Evolutionary conservation across 1,140 invertebrate genomes (phyloP).

Genomic region (Zaprionus ghesquierei): DNA sequence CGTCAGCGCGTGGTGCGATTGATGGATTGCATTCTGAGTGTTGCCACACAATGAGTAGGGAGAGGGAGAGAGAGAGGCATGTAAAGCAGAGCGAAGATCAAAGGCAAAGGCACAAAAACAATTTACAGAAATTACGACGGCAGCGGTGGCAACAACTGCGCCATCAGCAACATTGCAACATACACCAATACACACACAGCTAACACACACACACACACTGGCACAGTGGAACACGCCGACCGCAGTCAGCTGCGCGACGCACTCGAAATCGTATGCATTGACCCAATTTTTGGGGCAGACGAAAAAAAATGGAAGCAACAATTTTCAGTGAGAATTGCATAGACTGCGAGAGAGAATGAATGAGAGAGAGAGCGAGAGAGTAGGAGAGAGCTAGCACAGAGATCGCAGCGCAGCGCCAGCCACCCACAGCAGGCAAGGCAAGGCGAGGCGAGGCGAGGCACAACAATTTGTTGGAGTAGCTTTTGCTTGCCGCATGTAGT

Average conservation of each 20-base stretch:
- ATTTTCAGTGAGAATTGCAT: constrained; percentile 61
- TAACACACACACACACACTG: constrained; percentile 18
- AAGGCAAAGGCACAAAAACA: constrained; percentile 60
- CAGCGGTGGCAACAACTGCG: constrained; percentile 24
- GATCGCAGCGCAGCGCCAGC: not conserved
- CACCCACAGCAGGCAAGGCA: constrained; percentile 3
- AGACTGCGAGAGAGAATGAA: not conserved
- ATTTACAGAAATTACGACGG: constrained; percentile 40
- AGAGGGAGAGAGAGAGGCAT: not conserved
- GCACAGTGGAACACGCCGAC: constrained; percentile 10
- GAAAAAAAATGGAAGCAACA: constrained; percentile 47
- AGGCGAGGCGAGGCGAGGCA: not conserved
- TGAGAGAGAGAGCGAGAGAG: not conserved
- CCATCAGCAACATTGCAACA: constrained; percentile 67
- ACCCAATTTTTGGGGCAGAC: constrained; percentile 62
- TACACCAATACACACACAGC: constrained; percentile 39
- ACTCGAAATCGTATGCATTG: constrained; percentile 66
- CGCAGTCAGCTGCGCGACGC: constrained; percentile 9
- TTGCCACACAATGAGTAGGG: constrained; percentile 53
- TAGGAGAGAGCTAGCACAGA: not conserved
- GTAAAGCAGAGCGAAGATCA: constrained; percentile 63
- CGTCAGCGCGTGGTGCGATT: constrained; percentile 42
- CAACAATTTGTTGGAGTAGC: constrained; percentile 9
- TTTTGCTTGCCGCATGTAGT: not conserved
- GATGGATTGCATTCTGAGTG: constrained; percentile 77